Evolutionary conservation across 1,140 invertebrate genomes (phyloP), one percentile per base, ranked within the genome.

Genomic region (Maconellicoccus hirsutus): DNA sequence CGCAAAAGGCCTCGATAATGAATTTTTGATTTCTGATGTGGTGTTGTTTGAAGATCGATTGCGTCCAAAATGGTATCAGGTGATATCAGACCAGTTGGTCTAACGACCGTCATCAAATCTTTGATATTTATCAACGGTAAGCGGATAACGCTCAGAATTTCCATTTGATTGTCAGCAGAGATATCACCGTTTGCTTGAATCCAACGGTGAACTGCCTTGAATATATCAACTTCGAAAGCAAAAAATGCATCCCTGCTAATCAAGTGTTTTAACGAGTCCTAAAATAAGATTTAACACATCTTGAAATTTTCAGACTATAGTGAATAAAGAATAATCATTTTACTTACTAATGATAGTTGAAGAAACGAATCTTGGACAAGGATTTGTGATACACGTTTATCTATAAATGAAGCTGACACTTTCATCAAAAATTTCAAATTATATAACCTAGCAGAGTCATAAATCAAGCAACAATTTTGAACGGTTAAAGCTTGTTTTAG

Each of bases 151-250:
- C 69, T 69, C 23, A 77, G 70, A 21, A 77, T 74, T 19, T 72
- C 72, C 19, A 26, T 63, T 10, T 71, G 59, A 71, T 71, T 71
- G 59, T 73, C 73, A 26, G 25, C 6, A 10, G 59, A 26, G 2
- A 71, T 66, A 66, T 71, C 73, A 59, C 52, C 82, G 85, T 97
- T 86, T 75, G 86, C 80, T 77, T 85, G 87, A 72, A 90, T 89
- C 96, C 96, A 98, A 69, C 84, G 83, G 76, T 85, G 84, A 1
- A 98, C 90, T 7, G 92, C 90, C 75, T 86, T 83, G 80, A 98
- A 99, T 73, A 99, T 97, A 75, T 98, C 89, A 25, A 96, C 91
- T 82, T 99, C 96, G 3, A 89, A 86, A 0, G 93, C 94, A 83
- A 92, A 98, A 81, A 98, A 98, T 0, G 95, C 98, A 81, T 98